Percentiles rank a stretch among this genome's conserved stretches.
These are phyloP conservation scores for Prolemur simus DNA, from an alignment of 2,113 vertebrate species.

Conservation along the genomic window DNA sequence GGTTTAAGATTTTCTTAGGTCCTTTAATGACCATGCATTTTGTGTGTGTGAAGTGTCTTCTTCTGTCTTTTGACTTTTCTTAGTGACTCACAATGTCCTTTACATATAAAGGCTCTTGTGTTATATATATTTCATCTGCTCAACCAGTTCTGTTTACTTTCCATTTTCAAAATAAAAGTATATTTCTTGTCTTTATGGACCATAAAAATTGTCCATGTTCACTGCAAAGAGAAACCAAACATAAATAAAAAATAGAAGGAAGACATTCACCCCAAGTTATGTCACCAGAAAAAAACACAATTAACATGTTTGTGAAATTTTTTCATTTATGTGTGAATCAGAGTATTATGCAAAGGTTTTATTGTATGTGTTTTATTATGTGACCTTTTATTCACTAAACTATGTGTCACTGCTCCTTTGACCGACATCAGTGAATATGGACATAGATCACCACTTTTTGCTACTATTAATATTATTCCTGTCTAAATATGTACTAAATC, in stretches of 20 bases:
- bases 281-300: neutral
- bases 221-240: neutral
- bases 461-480: neutral
- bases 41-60: neutral
- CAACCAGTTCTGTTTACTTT: neutral
- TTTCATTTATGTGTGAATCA: neutral
- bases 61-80: neutral
- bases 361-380: neutral
- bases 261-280: neutral
- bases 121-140: neutral
- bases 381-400: neutral
- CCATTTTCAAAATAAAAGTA: neutral
- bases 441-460: no score
- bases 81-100: neutral
- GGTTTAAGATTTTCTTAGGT: no score
- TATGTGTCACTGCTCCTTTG: fast-evolving
- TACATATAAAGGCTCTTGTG: neutral
- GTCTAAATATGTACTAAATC: neutral
- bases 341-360: neutral
- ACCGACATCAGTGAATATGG: fast-evolving
- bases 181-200: neutral
- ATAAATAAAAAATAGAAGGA: neutral
- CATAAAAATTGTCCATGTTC: neutral
- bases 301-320: neutral
- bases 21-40: neutral